phyloP scores from a whole-genome alignment of 2,888 invertebrate species.

The Phlogophora meticulosa region DNA sequence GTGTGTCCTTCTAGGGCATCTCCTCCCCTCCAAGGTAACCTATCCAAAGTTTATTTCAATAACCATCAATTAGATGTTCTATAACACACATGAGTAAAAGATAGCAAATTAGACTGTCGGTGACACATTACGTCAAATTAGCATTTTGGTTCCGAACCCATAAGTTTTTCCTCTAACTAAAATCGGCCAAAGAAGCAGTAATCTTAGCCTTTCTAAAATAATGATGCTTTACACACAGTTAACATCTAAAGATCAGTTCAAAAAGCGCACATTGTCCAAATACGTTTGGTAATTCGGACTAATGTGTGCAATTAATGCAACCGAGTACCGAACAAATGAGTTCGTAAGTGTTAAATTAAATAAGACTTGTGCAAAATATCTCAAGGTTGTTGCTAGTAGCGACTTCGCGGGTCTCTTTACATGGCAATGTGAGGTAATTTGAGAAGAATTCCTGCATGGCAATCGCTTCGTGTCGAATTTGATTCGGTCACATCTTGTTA shows the following conservation, averaged over 20 bases:
- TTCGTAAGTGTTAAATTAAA: slow-evolving; percentile 27
- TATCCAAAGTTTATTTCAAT: too few species aligned
- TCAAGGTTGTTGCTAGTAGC: slow-evolving; percentile 21
- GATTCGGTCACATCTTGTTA: slow-evolving; percentile 5
- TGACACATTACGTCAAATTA: too few species aligned
- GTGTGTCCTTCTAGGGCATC: too few species aligned
- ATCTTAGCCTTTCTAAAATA: background rate
- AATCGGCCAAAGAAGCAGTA: too few species aligned
- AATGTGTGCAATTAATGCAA: slow-evolving; percentile 30
- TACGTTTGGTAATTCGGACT: slow-evolving; percentile 11
- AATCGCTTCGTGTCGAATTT: slow-evolving; percentile 17
- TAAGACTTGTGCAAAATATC: slow-evolving; percentile 23
- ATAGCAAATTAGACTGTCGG: too few species aligned
- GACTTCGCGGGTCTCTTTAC: background rate
- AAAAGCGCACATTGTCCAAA: slow-evolving; percentile 9
- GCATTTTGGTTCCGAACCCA: too few species aligned
- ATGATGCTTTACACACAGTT: background rate
- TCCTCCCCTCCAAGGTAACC: too few species aligned
- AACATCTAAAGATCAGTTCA: background rate
- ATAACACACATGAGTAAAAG: too few species aligned
- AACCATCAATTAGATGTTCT: too few species aligned
- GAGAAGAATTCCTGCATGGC: slow-evolving; percentile 5
- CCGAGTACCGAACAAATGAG: slow-evolving; percentile 23
- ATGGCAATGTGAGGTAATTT: slow-evolving; percentile 6
- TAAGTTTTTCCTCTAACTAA: too few species aligned